These are phyloP conservation scores for Tribolium castaneum DNA, from an alignment of 1,140 invertebrate genomes.

Conservation along the genomic window DNA sequence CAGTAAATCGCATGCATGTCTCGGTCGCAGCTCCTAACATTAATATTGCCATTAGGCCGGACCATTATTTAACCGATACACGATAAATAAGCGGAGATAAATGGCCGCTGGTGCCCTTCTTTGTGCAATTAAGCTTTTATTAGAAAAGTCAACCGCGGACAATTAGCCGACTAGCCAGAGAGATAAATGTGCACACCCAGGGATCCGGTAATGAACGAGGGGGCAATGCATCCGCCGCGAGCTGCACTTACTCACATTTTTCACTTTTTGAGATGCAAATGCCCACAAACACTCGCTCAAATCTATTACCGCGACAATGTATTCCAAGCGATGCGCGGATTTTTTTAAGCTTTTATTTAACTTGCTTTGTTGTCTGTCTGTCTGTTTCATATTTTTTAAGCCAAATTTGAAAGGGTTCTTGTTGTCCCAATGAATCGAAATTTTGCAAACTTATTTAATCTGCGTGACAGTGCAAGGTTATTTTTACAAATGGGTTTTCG, in stretches of 20 bases:
- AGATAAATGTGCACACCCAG: neutral
- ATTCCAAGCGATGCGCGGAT: neutral
- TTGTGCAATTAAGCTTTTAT: conserved; percentile 19
- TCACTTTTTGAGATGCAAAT: neutral
- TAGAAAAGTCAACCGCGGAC: conserved; percentile 24
- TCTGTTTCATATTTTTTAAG: too few relatives aligned
- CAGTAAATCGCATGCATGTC: conserved; percentile 30
- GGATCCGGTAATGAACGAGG: neutral
- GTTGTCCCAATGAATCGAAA: too few relatives aligned
- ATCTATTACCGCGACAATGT: neutral
- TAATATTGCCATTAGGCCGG: conserved; percentile 31
- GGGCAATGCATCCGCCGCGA: neutral
- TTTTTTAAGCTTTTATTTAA: too few relatives aligned
- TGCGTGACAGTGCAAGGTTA: too few relatives aligned
- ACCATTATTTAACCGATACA: conserved; percentile 27
- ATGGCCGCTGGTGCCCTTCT: conserved; percentile 8
- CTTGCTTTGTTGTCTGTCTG: too few relatives aligned
- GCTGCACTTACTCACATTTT: neutral
- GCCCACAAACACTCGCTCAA: neutral
- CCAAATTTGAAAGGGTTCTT: too few relatives aligned
- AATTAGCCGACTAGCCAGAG: neutral
- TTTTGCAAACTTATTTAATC: too few relatives aligned
- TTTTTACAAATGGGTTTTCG: too few relatives aligned
- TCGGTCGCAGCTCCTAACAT: conserved; percentile 13
- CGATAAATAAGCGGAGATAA: conserved; percentile 34